Percentiles rank a stretch among this genome's conserved stretches.
phyloP scores from a whole-genome alignment of 2,113 vertebrate species.

The Aspiorhynchus laticeps region DNA sequence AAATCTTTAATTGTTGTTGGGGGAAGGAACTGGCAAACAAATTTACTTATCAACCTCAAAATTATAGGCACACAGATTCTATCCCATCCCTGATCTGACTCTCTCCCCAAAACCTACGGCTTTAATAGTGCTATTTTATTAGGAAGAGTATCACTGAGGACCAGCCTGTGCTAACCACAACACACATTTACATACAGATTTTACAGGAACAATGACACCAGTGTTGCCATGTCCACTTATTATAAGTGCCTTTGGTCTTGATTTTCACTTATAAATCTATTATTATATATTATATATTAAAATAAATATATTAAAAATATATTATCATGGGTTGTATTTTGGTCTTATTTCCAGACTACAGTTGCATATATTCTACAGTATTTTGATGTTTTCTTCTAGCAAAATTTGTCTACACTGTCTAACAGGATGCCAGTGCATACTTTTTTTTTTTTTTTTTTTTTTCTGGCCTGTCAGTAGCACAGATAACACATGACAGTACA shows the following conservation, averaged over 20 bases:
- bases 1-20: conserved; percentile 75
- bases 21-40: conserved; percentile 70
- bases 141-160: conserved; percentile 69
- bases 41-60: conserved; percentile 77
- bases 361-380: no score
- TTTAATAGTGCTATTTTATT: conserved; percentile 74
- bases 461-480: no score
- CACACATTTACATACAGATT: neutral
- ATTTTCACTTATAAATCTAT: neutral
- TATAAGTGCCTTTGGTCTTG: neutral
- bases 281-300: no score
- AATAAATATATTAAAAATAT: no score
- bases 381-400: no score
- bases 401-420: no score
- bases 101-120: conserved; percentile 54
- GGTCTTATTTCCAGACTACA: no score
- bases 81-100: conserved; percentile 65
- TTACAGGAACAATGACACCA: neutral
- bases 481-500: no score
- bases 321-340: no score
- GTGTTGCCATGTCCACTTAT: neutral
- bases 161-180: conserved; percentile 60
- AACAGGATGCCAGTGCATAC: no score
- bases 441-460: no score
- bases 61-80: conserved; percentile 70